Evolutionary conservation across 64 coral and sea anemone species (phyloP).

Genomic region (Cladopsammia gracilis): DNA sequence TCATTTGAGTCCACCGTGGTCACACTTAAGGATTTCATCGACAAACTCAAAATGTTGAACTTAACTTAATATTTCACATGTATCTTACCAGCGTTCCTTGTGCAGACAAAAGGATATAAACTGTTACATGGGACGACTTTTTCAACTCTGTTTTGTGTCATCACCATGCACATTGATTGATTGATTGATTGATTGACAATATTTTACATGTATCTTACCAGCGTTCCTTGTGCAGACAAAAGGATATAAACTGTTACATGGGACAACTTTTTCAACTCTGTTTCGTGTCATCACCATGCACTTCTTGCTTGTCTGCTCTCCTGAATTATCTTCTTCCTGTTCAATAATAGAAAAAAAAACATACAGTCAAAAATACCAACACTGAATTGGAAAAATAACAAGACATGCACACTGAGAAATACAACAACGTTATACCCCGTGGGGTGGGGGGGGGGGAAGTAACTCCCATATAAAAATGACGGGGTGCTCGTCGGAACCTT

Average conservation of each 20-base stretch:
- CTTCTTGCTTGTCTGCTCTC: background rate
- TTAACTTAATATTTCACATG: background rate
- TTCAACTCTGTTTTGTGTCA: background rate
- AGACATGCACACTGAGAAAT: too few species aligned
- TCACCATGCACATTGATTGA: constrained; percentile 2
- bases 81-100: constrained; percentile 43
- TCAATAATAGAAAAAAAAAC: too few species aligned
- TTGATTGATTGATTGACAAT: too few species aligned
- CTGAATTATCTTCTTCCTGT: background rate
- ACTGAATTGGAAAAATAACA: too few species aligned
- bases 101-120: constrained; percentile 62
- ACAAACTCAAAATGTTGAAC: too few species aligned
- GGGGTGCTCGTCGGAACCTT: too few species aligned
- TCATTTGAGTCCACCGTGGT: too few species aligned
- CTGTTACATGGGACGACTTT: constrained; percentile 26
- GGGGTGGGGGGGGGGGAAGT: too few species aligned
- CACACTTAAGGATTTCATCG: too few species aligned
- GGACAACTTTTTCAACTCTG: background rate
- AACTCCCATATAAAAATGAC: too few species aligned
- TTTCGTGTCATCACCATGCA: constrained; percentile 19
- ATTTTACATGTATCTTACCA: constrained; percentile 9
- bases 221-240: constrained; percentile 40
- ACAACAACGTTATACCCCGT: too few species aligned
- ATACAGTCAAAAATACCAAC: too few species aligned
- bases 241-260: constrained; percentile 54